A percentile compares a stretch with the other conserved stretches of the same genome.
These are phyloP conservation scores for Andrena flavipes DNA, from an alignment of 2,888 invertebrate genomes.

Conservation along the genomic window DNA sequence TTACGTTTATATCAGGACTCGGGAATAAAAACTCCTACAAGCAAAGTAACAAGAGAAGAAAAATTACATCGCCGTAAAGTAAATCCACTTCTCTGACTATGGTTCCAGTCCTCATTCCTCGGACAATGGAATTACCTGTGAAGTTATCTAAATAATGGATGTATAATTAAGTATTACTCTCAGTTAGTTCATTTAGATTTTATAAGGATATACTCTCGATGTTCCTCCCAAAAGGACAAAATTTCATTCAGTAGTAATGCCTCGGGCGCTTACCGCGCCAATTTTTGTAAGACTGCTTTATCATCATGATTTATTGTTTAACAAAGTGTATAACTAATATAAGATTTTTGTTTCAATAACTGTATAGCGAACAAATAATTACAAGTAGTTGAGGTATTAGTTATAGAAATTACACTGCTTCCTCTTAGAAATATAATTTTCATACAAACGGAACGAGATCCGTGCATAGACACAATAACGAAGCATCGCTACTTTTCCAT, in stretches of 20 bases:
- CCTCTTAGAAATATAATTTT: conserved; percentile 51
- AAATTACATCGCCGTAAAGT: conserved; percentile 56
- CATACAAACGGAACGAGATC: conserved; percentile 28
- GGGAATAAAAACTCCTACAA: conserved; percentile 44
- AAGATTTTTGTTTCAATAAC: conserved; percentile 49
- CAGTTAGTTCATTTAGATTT: conserved; percentile 72
- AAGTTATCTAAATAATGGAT: conserved; percentile 52
- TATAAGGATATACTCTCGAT: conserved; percentile 68
- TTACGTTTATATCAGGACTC: conserved; percentile 54
- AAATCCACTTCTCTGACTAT: conserved; percentile 13
- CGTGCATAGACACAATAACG: conserved; percentile 24
- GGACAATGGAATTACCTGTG: conserved; percentile 36
- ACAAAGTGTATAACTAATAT: conserved; percentile 46
- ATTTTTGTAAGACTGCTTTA: conserved; percentile 81
- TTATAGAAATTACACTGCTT: conserved; percentile 43
- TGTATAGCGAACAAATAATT: conserved; percentile 53
- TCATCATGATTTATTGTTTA: conserved; percentile 60
- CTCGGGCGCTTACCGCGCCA: conserved; percentile 68
- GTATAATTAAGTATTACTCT: conserved; percentile 73
- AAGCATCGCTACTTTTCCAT: conserved; percentile 13
- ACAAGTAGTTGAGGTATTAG: conserved; percentile 42
- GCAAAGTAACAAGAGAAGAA: conserved; percentile 63
- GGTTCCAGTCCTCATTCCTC: conserved; percentile 35
- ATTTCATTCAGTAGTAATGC: conserved; percentile 63
- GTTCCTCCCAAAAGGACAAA: conserved; percentile 75